phyloP scores from a whole-genome alignment of 1,140 invertebrate genomes.

The Bombus haemorrhoidalis region DNA sequence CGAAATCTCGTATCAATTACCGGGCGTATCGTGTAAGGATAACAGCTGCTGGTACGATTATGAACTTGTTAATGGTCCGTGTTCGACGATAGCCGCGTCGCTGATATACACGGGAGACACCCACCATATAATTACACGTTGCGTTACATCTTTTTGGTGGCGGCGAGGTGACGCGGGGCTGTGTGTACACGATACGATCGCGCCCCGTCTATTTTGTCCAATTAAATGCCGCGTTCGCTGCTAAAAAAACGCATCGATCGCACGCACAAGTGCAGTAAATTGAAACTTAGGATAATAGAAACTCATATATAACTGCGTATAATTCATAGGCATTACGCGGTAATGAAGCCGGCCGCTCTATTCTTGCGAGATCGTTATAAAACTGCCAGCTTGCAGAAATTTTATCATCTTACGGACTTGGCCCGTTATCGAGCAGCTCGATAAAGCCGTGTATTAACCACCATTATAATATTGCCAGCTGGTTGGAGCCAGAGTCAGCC shows the following conservation, averaged over 20 bases:
- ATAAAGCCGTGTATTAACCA: slow-evolving; percentile 6
- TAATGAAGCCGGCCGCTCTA: slow-evolving; percentile 5
- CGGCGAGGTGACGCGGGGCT: background rate
- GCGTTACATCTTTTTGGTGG: slow-evolving; percentile 29
- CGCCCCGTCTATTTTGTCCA: slow-evolving; percentile 25
- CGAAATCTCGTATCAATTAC: slow-evolving; percentile 68
- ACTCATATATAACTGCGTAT: slow-evolving; percentile 18
- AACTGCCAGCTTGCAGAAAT: background rate
- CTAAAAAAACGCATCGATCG: slow-evolving; percentile 9
- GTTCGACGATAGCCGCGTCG: slow-evolving; percentile 39
- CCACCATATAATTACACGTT: slow-evolving; percentile 61
- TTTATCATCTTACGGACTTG: background rate
- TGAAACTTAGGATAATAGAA: slow-evolving; percentile 40
- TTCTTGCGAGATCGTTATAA: slow-evolving; percentile 3
- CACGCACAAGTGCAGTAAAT: slow-evolving; percentile 29
- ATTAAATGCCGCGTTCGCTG: slow-evolving; percentile 17
- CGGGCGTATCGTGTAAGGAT: slow-evolving; percentile 54
- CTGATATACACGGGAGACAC: slow-evolving; percentile 46
- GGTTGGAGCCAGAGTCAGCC: background rate
- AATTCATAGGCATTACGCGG: slow-evolving; percentile 19
- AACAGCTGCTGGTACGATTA: slow-evolving; percentile 59
- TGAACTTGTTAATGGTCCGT: slow-evolving; percentile 63
- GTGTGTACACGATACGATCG: slow-evolving; percentile 28
- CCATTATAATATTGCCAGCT: background rate
- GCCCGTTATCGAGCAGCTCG: background rate